Percentiles rank a stretch among this genome's conserved stretches.
Conservation (phyloP, 2,113 vertebrate species). For the cat (Felis catus) region F.catus_Fca126_mat1.0 CM031417.1:34619001-34619500, state of each 20-base stretch:
- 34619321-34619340: not conserved
- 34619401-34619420: not conserved
- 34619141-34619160: not conserved
- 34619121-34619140: not conserved
- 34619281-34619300: not conserved
- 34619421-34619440: not conserved
- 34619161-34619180: not conserved
- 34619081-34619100: not conserved
- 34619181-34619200: not conserved
- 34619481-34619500: not conserved
- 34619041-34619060: not conserved
- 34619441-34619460: not conserved
- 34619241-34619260: not conserved
- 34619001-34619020: too few species aligned
- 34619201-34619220: not conserved
- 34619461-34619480: not conserved
- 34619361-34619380: not conserved
- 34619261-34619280: not conserved
- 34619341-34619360: not conserved
- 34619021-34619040: not conserved
- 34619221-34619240: not conserved
- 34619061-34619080: not conserved
- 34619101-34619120: not conserved
- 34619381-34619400: not conserved
- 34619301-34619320: not conserved